Evolutionary conservation across 2,113 vertebrate genomes (phyloP).

Genomic region (Ceratotherium simum): DNA sequence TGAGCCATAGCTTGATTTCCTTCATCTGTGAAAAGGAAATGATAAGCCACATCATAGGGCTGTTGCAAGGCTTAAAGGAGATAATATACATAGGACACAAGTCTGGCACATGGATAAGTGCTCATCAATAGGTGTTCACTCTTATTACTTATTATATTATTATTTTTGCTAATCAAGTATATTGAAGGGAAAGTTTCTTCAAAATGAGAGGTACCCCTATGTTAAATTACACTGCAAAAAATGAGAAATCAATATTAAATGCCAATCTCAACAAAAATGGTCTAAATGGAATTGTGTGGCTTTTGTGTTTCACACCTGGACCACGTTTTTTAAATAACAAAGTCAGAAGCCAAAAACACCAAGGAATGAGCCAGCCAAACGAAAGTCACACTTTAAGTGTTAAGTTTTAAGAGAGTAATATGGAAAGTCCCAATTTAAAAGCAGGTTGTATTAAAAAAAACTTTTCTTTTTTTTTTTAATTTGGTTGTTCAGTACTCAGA

Average conservation of each 20-base stretch:
- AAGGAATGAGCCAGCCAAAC: not conserved
- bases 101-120: not conserved
- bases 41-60: not conserved
- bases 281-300: not conserved
- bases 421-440: conserved; percentile 38
- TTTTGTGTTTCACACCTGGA: not conserved
- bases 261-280: not conserved
- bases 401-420: not conserved
- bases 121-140: not conserved
- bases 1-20: not conserved
- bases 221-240: not conserved
- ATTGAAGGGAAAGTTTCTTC: not conserved
- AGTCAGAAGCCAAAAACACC: not conserved
- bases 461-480: not conserved
- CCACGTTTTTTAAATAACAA: not conserved
- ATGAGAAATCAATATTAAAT: conserved; percentile 4
- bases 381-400: not conserved
- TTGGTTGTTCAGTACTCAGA: not conserved
- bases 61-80: not conserved
- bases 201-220: not conserved
- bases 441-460: not conserved
- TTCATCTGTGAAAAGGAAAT: not conserved
- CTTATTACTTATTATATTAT: not conserved
- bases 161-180: not conserved
- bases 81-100: not conserved